A percentile compares a stretch with the other conserved stretches of the same genome.
phyloP scores from a whole-genome alignment of 2,113 vertebrate genomes.

The Ictidomys tridecemlineatus region DNA sequence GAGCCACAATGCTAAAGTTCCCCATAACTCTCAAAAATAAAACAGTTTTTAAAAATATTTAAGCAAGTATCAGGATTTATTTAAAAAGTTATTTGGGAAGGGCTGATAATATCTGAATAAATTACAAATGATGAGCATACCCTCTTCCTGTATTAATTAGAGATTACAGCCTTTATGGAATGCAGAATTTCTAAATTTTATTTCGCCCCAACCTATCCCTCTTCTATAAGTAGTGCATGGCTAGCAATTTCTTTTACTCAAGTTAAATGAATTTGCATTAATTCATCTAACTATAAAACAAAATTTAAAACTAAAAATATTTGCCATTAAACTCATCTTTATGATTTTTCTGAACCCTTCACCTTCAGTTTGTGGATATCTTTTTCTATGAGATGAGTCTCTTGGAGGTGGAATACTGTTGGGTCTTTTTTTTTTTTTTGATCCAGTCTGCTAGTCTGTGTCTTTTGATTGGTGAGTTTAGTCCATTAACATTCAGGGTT shows the following conservation, averaged over 20 bases:
- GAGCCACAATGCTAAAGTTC: too few species aligned
- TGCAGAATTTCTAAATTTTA: background rate
- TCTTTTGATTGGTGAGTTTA: too few species aligned
- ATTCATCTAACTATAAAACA: background rate
- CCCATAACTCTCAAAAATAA: too few species aligned
- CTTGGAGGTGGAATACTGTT: too few species aligned
- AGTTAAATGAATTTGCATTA: background rate
- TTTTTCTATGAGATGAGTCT: too few species aligned
- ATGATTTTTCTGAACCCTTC: too few species aligned
- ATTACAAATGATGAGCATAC: constrained; percentile 72
- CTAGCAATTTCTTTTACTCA: constrained; percentile 5
- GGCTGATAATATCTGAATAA: constrained; percentile 84
- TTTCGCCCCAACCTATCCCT: background rate
- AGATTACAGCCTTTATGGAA: background rate
- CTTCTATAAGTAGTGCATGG: background rate
- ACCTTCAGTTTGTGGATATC: too few species aligned
- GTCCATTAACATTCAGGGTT: too few species aligned
- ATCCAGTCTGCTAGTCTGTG: too few species aligned
- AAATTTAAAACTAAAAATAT: too few species aligned
- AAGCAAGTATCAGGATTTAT: constrained; percentile 84
- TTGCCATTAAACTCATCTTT: too few species aligned
- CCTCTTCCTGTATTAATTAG: constrained; percentile 49
- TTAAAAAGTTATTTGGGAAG: constrained; percentile 82
- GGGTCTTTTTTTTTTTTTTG: too few species aligned
- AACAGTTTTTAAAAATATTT: background rate